Base-by-base conservation (phyloP, 2,888 invertebrate genomes). In the Noctuana brunneofusca region DNA sequence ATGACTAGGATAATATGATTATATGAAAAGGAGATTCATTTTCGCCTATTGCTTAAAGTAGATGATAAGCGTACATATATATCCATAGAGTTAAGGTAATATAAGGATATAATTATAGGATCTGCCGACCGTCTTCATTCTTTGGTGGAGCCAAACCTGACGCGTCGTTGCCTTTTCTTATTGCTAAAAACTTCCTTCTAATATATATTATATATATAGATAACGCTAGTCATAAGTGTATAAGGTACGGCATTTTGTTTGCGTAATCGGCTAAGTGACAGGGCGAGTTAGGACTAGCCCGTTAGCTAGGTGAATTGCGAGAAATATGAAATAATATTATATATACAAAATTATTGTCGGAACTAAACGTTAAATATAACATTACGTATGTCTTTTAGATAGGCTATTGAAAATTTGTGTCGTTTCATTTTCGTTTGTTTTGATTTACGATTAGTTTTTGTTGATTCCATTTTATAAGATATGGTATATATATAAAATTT, bases 271-370 rank as follows among this genome's bases (percentile, higher is more conserved):
- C 68, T 77, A 76, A 74, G 70, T 50, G 71, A 69, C 65, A 70
- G 66, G 38, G 52, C 48, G 54, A 18, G 14, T 48, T 12, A 11
- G 53, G 18, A 30, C 12, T 52, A 35, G 24, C 48, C 68, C 69
- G 71, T 80, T 87, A 86, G 86, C 80, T 87, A 86, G 87, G 83
- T 75, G 83, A 85, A 85, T 82, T 84, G 78, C 81, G 80, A 86
- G 78, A 83, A 82, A 80, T 81, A 80, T 74, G 75, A 83, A 83
- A 75, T 82, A 77, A 72, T 80, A 80, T 79, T 79, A 79, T 81
- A 82, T 83, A 85, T 81, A 84, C 78, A 80, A 79, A 76, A 75
- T 72, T 78, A 76, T 78, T 78, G 75, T 76, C 78, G 75, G 75
- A 76, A 77, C 70, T 73, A 73, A n/a, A 73, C 52, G 16, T 58